These are phyloP conservation scores for Avahi laniger DNA, from an alignment of 2,797 vertebrate genomes.

Conservation along the genomic window DNA sequence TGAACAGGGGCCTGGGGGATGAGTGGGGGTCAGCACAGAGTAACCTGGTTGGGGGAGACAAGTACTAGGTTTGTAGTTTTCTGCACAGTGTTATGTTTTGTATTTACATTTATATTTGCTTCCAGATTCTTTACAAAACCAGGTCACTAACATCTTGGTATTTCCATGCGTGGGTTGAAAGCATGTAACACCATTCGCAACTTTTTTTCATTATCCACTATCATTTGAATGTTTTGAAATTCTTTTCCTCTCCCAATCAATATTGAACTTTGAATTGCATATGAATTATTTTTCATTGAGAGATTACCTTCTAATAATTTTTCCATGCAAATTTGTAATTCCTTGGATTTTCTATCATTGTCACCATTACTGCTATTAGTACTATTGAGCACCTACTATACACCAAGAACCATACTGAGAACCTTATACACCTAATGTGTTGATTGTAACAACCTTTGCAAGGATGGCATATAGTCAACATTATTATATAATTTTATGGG, in stretches of 20 bases:
- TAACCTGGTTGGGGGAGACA: not conserved
- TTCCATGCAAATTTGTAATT: not conserved
- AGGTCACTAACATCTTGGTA: not conserved
- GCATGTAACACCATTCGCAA: too few species aligned
- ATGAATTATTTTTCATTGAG: not conserved
- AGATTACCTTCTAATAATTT: not conserved
- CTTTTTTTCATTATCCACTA: too few species aligned
- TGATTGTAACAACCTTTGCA: not conserved
- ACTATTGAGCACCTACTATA: rapidly evolving
- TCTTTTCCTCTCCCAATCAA: not conserved
- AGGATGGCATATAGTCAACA: not conserved
- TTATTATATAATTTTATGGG: rapidly evolving
- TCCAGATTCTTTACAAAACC: not conserved
- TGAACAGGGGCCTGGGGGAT: not conserved
- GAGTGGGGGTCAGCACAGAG: not conserved
- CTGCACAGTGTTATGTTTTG: not conserved
- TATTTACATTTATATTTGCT: not conserved
- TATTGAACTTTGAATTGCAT: not conserved
- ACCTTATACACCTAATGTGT: rapidly evolving
- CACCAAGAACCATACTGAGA: rapidly evolving
- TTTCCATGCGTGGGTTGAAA: not conserved
- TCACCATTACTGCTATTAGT: rapidly evolving
- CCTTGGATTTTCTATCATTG: not conserved
- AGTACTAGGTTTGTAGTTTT: not conserved
- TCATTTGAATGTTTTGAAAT: not conserved